phyloP scores from a whole-genome alignment of 2,797 vertebrate species.

The Acanthopagrus latus region DNA sequence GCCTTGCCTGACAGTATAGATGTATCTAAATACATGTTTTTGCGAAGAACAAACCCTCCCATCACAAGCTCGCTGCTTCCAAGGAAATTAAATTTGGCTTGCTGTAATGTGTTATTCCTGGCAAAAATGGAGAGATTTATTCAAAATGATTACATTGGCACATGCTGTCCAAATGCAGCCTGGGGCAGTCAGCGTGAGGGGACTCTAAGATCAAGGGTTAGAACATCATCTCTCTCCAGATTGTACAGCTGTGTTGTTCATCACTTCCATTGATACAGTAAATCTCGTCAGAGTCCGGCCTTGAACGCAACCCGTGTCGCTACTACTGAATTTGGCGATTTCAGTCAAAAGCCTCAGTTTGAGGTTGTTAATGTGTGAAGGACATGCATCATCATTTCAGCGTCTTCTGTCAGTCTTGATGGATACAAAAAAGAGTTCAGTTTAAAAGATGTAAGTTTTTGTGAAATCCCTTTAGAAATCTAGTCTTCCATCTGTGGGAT shows the following conservation, averaged over 20 bases:
- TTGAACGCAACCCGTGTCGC: neutral
- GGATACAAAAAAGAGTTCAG: neutral
- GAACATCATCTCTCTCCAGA: slow-evolving; percentile 32
- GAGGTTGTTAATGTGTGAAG: neutral
- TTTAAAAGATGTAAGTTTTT: neutral
- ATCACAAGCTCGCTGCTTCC: neutral
- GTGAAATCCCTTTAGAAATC: neutral
- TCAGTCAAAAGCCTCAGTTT: neutral
- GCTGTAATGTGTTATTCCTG: slow-evolving; percentile 33
- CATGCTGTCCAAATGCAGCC: slow-evolving; percentile 15
- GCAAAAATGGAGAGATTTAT: slow-evolving; percentile 18
- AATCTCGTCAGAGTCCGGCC: neutral
- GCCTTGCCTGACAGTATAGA: too few relatives aligned
- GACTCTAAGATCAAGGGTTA: slow-evolving; percentile 45
- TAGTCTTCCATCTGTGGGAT: neutral
- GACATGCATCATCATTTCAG: neutral
- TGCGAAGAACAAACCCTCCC: neutral
- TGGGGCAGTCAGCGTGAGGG: slow-evolving; percentile 21
- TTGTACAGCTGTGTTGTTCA: slow-evolving; percentile 27
- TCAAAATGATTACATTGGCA: slow-evolving; percentile 13
- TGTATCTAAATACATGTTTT: neutral
- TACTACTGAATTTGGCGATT: neutral
- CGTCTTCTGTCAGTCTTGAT: neutral
- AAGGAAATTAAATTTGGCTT: slow-evolving; percentile 28
- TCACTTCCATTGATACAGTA: neutral